Base-by-base conservation (phyloP, 2,797 vertebrate species). In the Salmo trutta region DNA sequence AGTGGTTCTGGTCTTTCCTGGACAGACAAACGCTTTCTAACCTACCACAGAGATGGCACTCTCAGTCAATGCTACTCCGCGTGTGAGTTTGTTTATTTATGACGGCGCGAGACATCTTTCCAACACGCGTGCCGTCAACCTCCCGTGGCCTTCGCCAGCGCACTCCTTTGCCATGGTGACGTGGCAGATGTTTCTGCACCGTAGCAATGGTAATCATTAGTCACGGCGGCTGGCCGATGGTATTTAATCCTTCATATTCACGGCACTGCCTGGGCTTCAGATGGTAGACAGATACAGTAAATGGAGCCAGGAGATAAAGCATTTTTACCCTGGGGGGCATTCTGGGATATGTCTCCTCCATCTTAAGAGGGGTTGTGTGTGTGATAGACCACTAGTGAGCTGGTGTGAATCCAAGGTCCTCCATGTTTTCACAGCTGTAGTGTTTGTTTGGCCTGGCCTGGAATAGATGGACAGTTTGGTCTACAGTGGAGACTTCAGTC, bases 81-180 rank as follows among this genome's bases (percentile, higher is more conserved):
- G 10, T 3, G 41, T 47, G 41, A 47, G 10, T 12, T 12, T 82
- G 84, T 75, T 56, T 75, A 62, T 84, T 75, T 79, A 69, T 82
- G 82, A 47, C 41, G 7, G 8, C 81, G 82, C 77, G 75, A 81
- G 84, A 72, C 73, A 77, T 77, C 74, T 87, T 81, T 89, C 82
- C 87, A 76, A 84, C 74, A 75, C 66, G 36, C 71, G 59, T 85
- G 75, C 80, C 72, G 71, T 62, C 75, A 75, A 84, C 82, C 83
- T 81, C 81, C 80, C 77, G 71, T 56, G 16, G 77, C 82, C 78
- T 85, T 74, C 16, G 80, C 75, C 84, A 74, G 82, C 73, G 79
- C 88, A 87, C 82, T 91, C 87, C 91, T 88, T 89, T 93, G 87
- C 79, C 88, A 52, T 75, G 86, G 88, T 79, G 87, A 91, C 88